Base-by-base conservation (phyloP, 2,113 vertebrate genomes). In the Pristiophorus japonicus region DNA sequence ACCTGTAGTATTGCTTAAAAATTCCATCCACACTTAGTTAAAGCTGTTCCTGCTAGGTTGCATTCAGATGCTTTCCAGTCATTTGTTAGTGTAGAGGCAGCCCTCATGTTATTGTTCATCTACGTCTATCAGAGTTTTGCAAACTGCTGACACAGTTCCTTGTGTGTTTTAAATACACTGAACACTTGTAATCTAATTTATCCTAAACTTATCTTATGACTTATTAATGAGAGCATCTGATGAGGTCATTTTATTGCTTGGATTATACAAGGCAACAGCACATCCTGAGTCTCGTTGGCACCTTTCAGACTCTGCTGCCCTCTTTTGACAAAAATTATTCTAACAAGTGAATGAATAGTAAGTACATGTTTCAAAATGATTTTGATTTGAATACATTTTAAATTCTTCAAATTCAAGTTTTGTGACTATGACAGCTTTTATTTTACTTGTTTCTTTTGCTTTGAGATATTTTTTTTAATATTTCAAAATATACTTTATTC, bases 181-280 rank as follows among this genome's bases (percentile, higher is more conserved):
- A 67, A 67, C 63, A 94, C 45, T 94, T 73, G 65, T 94, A 94
- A 73, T 94, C 66, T 73, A 66, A 24, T 94, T 94, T 47, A 70
- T 51, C 42, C 65, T 70, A 51, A 70, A 66, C 42, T 70, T 94
- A 34, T 47, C 42, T 51, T 94, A 27, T 94, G 66, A 70, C 66
- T 94, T 94, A 47, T 70, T 94, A 73, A 67, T 73, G 93, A 94
- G 27, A 34, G 66, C 27, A 94, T 94, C 66, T 73, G 66, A 70
- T 70, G 65, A 94, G 70, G 65, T 94, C 38, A 67, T 45, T 70
- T 11, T 70, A 34, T 16, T 73, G 93, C 59, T 42, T 38, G 18
- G 24, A 30, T 70, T 73, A 30, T 59, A 45, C 62, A 63, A 65
- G 24, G 63, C 51, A 66, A 66, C 38, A 66, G 65, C 62, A 24